Conservation (phyloP, 2,888 invertebrate genomes). For the Seladonia tumulorum region DNA sequence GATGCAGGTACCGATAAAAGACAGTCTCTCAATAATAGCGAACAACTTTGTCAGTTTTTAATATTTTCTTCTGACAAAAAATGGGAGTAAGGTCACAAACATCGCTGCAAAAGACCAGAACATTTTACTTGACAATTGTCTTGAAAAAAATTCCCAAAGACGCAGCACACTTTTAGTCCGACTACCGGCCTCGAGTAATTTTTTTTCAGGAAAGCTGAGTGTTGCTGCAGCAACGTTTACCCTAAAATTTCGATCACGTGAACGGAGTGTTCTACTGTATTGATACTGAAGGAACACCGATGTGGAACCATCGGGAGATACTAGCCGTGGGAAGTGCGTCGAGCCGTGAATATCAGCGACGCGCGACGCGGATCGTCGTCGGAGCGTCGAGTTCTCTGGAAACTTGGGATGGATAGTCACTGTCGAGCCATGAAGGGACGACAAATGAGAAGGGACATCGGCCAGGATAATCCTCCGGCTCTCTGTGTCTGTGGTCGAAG, state of each 20-base stretch:
- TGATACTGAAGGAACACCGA: neutral
- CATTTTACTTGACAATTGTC: too few relatives aligned
- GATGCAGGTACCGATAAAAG: too few relatives aligned
- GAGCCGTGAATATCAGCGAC: neutral
- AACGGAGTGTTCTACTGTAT: neutral
- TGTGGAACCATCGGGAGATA: neutral
- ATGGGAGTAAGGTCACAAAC: too few relatives aligned
- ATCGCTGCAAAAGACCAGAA: too few relatives aligned
- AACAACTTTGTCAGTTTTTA: too few relatives aligned
- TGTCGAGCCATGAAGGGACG: constrained; percentile 59
- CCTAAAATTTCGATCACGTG: neutral
- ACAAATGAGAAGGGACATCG: constrained; percentile 61
- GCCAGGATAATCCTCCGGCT: constrained; percentile 62
- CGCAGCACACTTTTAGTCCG: too few relatives aligned
- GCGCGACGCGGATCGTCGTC: neutral
- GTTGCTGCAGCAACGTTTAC: too few relatives aligned
- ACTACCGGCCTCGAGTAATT: too few relatives aligned
- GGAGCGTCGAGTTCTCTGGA: neutral
- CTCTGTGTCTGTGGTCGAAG: constrained; percentile 27
- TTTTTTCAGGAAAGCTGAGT: too few relatives aligned
- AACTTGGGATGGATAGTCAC: constrained; percentile 46
- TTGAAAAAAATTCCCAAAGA: too few relatives aligned
- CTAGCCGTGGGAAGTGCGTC: neutral
- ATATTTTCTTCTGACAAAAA: too few relatives aligned
- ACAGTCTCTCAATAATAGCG: too few relatives aligned